Percentiles rank a stretch among this genome's conserved stretches.
These are phyloP conservation scores for Chloropsis hardwickii DNA, from an alignment of 2,113 vertebrate species.

Conservation along the genomic window DNA sequence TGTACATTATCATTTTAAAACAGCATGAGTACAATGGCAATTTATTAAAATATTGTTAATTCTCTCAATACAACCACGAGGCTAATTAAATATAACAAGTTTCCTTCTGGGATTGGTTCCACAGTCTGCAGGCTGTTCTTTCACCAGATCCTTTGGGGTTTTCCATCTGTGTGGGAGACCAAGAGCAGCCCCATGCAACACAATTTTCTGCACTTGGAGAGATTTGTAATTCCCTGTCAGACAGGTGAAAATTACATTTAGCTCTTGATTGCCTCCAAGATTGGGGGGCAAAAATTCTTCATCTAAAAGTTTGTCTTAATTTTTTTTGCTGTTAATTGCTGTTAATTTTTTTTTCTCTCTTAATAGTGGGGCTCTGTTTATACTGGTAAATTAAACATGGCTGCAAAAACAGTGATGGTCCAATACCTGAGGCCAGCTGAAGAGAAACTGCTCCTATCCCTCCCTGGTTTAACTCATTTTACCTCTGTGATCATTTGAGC, in stretches of 20 bases:
- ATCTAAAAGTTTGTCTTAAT: neutral
- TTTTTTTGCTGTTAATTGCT: too few relatives aligned
- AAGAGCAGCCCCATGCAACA: neutral
- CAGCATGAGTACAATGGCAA: constrained; percentile 3
- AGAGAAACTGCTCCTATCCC: accelerated
- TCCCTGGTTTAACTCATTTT: neutral
- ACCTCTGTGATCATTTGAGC: neutral
- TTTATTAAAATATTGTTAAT: constrained; percentile 56
- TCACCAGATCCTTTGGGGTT: neutral
- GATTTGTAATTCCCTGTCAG: constrained; percentile 20
- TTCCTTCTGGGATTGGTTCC: constrained; percentile 30
- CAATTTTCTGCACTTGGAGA: neutral
- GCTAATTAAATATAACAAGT: constrained; percentile 61
- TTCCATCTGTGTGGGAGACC: constrained; percentile 44
- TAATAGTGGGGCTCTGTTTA: neutral
- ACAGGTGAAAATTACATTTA: constrained; percentile 38
- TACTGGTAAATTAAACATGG: neutral
- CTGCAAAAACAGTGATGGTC: neutral
- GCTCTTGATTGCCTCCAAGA: constrained; percentile 13
- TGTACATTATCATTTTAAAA: neutral
- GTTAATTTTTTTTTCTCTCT: neutral
- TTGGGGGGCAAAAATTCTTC: neutral
- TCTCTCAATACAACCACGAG: neutral
- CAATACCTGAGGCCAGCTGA: neutral
- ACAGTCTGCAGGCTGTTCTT: constrained; percentile 21